Percentiles rank a stretch among this genome's conserved stretches.
These are phyloP conservation scores for Plagodis pulveraria DNA, from an alignment of 2,888 invertebrate species.

Conservation along the genomic window DNA sequence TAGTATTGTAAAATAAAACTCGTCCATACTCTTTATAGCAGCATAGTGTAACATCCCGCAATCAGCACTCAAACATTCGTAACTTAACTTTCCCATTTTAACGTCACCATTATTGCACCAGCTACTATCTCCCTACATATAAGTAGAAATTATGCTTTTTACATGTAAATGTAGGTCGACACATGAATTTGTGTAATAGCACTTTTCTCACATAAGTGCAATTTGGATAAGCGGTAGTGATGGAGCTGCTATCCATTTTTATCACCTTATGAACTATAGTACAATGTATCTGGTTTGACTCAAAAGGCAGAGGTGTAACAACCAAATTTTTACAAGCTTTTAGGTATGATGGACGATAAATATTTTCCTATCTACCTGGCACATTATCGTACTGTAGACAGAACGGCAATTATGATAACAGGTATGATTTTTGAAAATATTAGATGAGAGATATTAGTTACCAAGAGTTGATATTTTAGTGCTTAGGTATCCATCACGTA, in stretches of 20 bases:
- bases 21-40: slow-evolving; percentile 1
- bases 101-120: slow-evolving; percentile 14
- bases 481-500: too few species aligned
- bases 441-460: too few species aligned
- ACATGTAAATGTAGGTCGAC: slow-evolving; percentile 25
- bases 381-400: too few species aligned
- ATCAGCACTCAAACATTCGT: slow-evolving; percentile 10
- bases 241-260: background rate
- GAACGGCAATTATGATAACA: too few species aligned
- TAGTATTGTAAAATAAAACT: too few species aligned
- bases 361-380: too few species aligned
- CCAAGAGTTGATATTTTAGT: too few species aligned
- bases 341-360: too few species aligned
- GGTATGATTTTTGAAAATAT: too few species aligned
- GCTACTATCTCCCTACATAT: slow-evolving; percentile 19
- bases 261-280: background rate
- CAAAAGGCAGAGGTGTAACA: too few species aligned
- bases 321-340: too few species aligned
- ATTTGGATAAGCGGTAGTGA: slow-evolving; percentile 22
- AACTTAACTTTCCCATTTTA: slow-evolving; percentile 14
- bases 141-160: slow-evolving; percentile 17
- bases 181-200: slow-evolving; percentile 22
- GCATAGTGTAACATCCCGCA: slow-evolving; percentile 1
- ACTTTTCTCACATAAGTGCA: slow-evolving; percentile 22
- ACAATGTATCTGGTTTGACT: too few species aligned